Conservation (phyloP, 2,113 vertebrate species). For the Casuarius casuarius region DNA sequence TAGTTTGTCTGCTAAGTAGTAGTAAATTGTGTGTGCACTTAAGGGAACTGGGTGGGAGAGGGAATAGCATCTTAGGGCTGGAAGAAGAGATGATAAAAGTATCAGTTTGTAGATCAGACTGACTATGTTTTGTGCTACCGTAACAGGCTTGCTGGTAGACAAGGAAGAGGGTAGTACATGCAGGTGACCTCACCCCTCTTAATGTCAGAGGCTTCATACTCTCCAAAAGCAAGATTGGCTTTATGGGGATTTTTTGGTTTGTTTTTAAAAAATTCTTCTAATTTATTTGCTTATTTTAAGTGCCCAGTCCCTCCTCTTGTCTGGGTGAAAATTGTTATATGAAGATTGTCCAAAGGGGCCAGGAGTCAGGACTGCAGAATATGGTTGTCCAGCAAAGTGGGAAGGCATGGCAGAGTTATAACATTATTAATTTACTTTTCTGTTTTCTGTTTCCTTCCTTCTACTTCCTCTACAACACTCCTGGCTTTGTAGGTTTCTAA, state of each 20-base stretch:
- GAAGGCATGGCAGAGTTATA: not conserved
- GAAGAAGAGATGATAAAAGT: not conserved
- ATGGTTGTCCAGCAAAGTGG: not conserved
- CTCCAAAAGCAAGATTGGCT: not conserved
- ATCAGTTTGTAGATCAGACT: not conserved
- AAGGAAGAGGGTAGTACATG: not conserved
- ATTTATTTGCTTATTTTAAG: not conserved
- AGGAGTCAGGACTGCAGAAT: not conserved
- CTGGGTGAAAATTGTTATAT: not conserved
- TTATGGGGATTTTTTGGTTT: not conserved
- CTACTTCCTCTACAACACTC: not conserved
- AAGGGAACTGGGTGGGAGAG: not conserved
- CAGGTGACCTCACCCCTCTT: not conserved
- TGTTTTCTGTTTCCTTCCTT: constrained; percentile 37
- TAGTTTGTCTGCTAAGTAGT: not conserved
- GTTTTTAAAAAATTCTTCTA: not conserved
- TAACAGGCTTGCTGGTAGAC: not conserved
- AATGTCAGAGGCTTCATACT: not conserved
- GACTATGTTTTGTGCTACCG: not conserved
- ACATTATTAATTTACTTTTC: not conserved
- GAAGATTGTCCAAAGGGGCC: not conserved
- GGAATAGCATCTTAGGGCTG: not conserved
- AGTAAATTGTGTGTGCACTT: not conserved
- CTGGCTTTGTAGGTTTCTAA: constrained; percentile 86
- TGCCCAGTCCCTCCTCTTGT: not conserved